These are phyloP conservation scores for Apis florea DNA, from an alignment of 1,140 invertebrate genomes.

Conservation along the genomic window DNA sequence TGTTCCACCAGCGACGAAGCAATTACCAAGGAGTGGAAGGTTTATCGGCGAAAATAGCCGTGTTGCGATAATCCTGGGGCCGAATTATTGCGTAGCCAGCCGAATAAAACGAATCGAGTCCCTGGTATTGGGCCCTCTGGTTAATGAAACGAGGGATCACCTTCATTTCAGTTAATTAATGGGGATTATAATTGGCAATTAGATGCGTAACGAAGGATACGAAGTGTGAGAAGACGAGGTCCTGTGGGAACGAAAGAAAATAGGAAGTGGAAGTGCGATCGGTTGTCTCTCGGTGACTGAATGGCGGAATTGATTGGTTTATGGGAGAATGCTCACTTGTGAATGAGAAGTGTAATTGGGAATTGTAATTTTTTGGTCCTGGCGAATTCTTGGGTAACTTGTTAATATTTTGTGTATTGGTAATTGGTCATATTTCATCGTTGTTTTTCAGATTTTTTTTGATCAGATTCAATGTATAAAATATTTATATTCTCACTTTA, in stretches of 20 bases:
- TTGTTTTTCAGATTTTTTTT: too few species aligned
- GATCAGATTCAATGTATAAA: too few species aligned
- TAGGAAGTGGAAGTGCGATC: too few species aligned
- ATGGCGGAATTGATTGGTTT: background rate
- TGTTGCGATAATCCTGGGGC: conserved; percentile 71
- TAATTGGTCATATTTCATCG: too few species aligned
- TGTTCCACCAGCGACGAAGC: conserved; percentile 72
- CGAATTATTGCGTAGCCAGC: conserved; percentile 76
- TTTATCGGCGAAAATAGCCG: conserved; percentile 76
- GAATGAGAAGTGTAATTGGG: background rate
- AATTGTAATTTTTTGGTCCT: too few species aligned
- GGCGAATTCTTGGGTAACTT: too few species aligned
- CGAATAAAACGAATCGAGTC: conserved; percentile 70
- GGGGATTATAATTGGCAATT: conserved; percentile 79
- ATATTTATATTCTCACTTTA: too few species aligned
- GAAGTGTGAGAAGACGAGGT: background rate
- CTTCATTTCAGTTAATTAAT: conserved; percentile 78
- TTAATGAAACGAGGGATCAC: conserved; percentile 65
- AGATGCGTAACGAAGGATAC: conserved; percentile 55
- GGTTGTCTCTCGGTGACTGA: background rate
- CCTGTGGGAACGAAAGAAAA: background rate
- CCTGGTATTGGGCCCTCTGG: conserved; percentile 53
- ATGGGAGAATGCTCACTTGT: background rate
- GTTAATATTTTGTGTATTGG: too few species aligned
- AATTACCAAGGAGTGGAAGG: conserved; percentile 78